phyloP scores from a whole-genome alignment of 2,888 invertebrate genomes.

The Tigriopus californicus region DNA sequence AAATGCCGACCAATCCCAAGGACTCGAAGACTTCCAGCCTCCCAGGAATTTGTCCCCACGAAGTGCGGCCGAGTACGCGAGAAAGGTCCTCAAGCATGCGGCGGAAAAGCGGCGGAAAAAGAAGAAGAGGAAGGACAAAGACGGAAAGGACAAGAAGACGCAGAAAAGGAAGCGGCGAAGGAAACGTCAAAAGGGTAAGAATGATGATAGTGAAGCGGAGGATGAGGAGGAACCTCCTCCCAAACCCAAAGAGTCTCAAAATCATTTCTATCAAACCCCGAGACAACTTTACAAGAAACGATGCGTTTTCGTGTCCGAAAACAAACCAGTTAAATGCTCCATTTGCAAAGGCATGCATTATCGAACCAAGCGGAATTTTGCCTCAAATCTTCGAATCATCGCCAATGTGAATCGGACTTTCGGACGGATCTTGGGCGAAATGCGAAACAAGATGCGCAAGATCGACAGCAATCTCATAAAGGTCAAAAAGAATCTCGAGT shows the following conservation, averaged over 20 bases:
- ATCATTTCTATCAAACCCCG: slow-evolving; percentile 9
- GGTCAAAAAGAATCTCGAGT: slow-evolving; percentile 3
- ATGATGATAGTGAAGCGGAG: background rate
- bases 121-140: slow-evolving; percentile 11
- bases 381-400: background rate
- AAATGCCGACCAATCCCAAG: background rate
- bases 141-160: slow-evolving; percentile 4
- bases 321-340: slow-evolving; percentile 2
- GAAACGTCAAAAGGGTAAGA: slow-evolving; percentile 10
- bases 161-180: slow-evolving; percentile 10
- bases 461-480: slow-evolving; percentile 1
- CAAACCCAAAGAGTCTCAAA: background rate
- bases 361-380: slow-evolving; percentile 7
- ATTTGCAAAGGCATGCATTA: slow-evolving; percentile 13
- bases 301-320: slow-evolving; percentile 3
- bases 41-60: background rate
- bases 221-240: background rate
- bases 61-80: slow-evolving; percentile 7
- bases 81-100: background rate
- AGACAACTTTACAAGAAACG: slow-evolving; percentile 2
- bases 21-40: background rate
- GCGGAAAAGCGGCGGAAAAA: background rate
- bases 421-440: background rate
- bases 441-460: background rate
- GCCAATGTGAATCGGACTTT: background rate